Percentiles rank a stretch among this genome's conserved stretches.
Conservation (phyloP, 2,888 invertebrate species). For the Lochmaea capreae region DNA sequence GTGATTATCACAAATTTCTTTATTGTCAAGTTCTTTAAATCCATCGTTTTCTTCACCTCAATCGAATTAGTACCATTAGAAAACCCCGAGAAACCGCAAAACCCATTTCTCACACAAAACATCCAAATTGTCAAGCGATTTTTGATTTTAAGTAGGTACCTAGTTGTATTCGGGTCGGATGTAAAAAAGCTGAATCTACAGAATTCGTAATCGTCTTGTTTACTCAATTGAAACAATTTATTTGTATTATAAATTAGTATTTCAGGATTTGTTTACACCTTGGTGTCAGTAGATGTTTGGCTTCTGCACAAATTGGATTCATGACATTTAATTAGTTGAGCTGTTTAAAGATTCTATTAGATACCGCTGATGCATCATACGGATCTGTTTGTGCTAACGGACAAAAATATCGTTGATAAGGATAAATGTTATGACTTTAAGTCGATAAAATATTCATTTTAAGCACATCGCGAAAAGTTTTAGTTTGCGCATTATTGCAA, state of each 20-base stretch:
- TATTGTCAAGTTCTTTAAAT: background rate
- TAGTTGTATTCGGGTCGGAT: background rate
- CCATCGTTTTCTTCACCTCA: too few relatives aligned
- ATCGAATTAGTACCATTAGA: too few relatives aligned
- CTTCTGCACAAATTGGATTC: constrained; percentile 37
- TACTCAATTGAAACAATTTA: constrained; percentile 39
- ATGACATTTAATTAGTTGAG: constrained; percentile 24
- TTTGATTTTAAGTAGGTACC: background rate
- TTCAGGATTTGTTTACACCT: constrained; percentile 39
- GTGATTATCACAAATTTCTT: background rate
- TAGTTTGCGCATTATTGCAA: constrained; percentile 9
- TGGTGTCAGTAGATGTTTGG: constrained; percentile 36
- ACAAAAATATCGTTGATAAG: constrained; percentile 38
- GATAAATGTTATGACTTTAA: constrained; percentile 32
- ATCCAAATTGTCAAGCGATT: background rate
- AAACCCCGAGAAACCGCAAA: background rate
- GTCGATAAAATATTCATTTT: constrained; percentile 31
- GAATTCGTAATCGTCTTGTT: constrained; percentile 31
- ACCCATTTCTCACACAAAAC: background rate
- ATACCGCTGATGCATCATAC: constrained; percentile 19
- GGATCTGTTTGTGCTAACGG: background rate
- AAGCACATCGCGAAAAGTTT: constrained; percentile 31
- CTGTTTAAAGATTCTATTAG: constrained; percentile 15
- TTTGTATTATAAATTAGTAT: constrained; percentile 42
- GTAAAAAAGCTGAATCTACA: constrained; percentile 6